These are phyloP conservation scores for Monopis laevigella DNA, from an alignment of 2,888 invertebrate species.

Conservation along the genomic window DNA sequence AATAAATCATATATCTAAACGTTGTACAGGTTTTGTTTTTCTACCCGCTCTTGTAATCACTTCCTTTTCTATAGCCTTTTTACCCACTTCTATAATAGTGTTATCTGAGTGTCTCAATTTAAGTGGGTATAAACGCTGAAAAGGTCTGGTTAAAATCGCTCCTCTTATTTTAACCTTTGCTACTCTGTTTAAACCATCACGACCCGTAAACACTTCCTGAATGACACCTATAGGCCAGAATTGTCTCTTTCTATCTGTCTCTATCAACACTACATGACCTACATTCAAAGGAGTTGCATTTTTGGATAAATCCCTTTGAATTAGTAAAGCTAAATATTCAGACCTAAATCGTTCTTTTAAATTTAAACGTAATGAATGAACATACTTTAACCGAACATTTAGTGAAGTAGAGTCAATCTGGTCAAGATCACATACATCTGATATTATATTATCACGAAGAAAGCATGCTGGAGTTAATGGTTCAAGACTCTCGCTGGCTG, in stretches of 20 bases:
- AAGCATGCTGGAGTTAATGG: constrained; percentile 12
- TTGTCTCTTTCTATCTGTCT: background rate
- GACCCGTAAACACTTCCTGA: constrained; percentile 1
- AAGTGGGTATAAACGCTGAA: constrained; percentile 10
- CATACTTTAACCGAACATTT: background rate
- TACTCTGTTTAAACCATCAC: constrained; percentile 3
- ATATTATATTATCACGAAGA: background rate
- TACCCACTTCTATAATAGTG: too few species aligned
- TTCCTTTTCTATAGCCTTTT: too few species aligned
- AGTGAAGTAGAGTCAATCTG: background rate
- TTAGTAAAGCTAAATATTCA: constrained; percentile 5
- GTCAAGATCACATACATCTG: constrained; percentile 14
- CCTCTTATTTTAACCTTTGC: constrained; percentile 2
- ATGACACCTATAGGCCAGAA: constrained; percentile 9
- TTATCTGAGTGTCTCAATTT: too few species aligned
- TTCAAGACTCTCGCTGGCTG: background rate
- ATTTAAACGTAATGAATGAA: background rate
- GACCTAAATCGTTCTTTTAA: constrained; percentile 17
- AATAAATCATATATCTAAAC: too few species aligned
- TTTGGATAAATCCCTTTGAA: background rate
- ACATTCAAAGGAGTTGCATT: background rate
- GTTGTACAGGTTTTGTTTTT: too few species aligned
- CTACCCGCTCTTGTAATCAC: too few species aligned
- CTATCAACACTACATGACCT: constrained; percentile 12
- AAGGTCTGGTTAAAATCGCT: background rate